These are phyloP conservation scores for Atta texana DNA, from an alignment of 1,140 invertebrate genomes.

Conservation along the genomic window DNA sequence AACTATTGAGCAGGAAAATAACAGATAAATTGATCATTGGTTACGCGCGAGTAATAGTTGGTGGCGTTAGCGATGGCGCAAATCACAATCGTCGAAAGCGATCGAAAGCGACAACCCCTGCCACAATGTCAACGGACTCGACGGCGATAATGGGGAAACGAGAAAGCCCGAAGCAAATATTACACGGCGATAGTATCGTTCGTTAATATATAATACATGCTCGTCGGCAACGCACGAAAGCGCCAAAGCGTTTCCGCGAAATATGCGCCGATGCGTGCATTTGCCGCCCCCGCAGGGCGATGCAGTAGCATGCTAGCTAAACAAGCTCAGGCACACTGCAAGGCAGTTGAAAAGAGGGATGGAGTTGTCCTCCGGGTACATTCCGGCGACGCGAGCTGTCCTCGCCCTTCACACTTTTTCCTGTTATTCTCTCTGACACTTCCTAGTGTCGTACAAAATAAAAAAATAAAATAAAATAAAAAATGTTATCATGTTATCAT, in stretches of 20 bases:
- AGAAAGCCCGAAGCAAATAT: constrained; percentile 64
- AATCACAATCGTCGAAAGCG: constrained; percentile 56
- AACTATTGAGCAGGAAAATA: constrained; percentile 49
- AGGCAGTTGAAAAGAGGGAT: background rate
- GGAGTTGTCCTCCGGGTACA: constrained; percentile 11
- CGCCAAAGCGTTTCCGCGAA: constrained; percentile 60
- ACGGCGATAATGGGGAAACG: constrained; percentile 67
- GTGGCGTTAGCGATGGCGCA: constrained; percentile 15
- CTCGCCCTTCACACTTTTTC: background rate
- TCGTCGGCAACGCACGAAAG: constrained; percentile 43
- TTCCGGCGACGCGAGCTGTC: background rate
- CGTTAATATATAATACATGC: constrained; percentile 63
- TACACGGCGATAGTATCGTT: constrained; percentile 67
- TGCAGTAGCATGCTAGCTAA: constrained; percentile 17
- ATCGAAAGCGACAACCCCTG: constrained; percentile 41
- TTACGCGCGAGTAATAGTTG: constrained; percentile 19
- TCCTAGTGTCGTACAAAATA: background rate
- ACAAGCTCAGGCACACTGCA: background rate
- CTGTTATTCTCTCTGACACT: background rate
- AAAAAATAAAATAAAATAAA: background rate
- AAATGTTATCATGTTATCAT: background rate
- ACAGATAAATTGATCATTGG: constrained; percentile 30
- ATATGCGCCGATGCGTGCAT: constrained; percentile 52
- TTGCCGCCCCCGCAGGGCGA: constrained; percentile 8
- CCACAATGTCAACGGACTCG: constrained; percentile 17